phyloP scores from a whole-genome alignment of 2,113 vertebrate genomes.

The Acanthochromis polyacanthus region DNA sequence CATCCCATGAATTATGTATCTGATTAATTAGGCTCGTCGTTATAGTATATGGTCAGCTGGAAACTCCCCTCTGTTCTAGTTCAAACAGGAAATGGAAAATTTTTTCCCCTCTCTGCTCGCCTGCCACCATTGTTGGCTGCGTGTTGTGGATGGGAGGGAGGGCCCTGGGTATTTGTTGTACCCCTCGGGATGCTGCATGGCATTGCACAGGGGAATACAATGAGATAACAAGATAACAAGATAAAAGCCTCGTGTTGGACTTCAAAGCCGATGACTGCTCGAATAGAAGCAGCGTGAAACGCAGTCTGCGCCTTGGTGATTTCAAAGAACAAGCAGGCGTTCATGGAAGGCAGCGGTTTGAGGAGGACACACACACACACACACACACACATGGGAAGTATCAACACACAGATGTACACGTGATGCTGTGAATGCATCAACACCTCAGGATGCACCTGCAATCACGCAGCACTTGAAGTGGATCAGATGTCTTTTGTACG shows the following conservation, averaged over 20 bases:
- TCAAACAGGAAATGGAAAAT: conserved; percentile 63
- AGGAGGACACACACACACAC: neutral
- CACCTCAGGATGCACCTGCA: neutral
- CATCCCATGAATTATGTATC: conserved; percentile 76
- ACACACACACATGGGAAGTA: neutral
- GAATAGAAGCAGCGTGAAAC: conserved; percentile 53
- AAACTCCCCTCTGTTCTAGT: conserved; percentile 63
- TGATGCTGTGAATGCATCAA: conserved; percentile 5
- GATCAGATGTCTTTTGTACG: conserved; percentile 3
- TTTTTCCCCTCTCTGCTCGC: neutral
- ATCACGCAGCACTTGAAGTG: neutral
- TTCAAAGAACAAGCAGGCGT: conserved; percentile 41
- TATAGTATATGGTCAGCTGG: conserved; percentile 61
- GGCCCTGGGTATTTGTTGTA: conserved; percentile 64
- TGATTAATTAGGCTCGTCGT: conserved; percentile 76
- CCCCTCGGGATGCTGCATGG: conserved; percentile 62
- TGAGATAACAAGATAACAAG: conserved; percentile 80
- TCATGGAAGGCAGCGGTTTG: conserved; percentile 8
- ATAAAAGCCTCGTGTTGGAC: conserved; percentile 76
- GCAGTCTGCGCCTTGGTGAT: conserved; percentile 34
- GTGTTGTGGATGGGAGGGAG: conserved; percentile 66
- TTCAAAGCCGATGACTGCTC: conserved; percentile 71
- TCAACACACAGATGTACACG: conserved; percentile 24
- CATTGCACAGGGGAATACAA: conserved; percentile 67
- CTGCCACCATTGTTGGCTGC: conserved; percentile 45